Conservation (phyloP, 2,797 vertebrate genomes). For the Oophaga sylvatica region DNA sequence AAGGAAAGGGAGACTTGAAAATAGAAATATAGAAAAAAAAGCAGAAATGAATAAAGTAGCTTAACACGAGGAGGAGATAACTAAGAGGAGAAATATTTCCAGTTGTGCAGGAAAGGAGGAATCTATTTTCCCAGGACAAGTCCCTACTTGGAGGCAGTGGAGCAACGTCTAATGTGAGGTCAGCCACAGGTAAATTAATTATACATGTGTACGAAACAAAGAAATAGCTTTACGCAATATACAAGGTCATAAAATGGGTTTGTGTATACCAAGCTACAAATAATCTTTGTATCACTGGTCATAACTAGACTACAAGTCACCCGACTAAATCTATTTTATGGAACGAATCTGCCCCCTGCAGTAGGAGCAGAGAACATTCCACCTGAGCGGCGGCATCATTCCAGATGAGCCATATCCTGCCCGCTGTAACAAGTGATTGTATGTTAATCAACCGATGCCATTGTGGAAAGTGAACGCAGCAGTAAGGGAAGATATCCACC, state of each 20-base stretch:
- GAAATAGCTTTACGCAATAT: neutral
- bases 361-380: constrained; percentile 18
- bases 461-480: neutral
- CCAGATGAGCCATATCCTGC: neutral
- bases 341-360: constrained; percentile 53
- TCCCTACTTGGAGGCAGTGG: neutral
- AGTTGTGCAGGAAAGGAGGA: neutral
- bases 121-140: neutral
- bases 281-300: neutral
- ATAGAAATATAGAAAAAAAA: neutral
- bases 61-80: neutral
- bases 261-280: neutral
- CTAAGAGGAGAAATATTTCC: neutral
- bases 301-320: neutral
- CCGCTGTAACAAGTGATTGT: neutral
- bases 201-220: neutral
- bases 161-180: neutral
- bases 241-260: neutral
- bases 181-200: neutral
- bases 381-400: neutral
- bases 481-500: neutral
- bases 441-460: constrained; percentile 15
- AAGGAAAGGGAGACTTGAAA: too few species aligned
- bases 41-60: neutral
- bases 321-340: constrained; percentile 2